A percentile compares a stretch with the other conserved stretches of the same genome.
These are phyloP conservation scores for Callipepla squamata DNA, from an alignment of 2,113 vertebrate genomes.

Conservation along the genomic window DNA sequence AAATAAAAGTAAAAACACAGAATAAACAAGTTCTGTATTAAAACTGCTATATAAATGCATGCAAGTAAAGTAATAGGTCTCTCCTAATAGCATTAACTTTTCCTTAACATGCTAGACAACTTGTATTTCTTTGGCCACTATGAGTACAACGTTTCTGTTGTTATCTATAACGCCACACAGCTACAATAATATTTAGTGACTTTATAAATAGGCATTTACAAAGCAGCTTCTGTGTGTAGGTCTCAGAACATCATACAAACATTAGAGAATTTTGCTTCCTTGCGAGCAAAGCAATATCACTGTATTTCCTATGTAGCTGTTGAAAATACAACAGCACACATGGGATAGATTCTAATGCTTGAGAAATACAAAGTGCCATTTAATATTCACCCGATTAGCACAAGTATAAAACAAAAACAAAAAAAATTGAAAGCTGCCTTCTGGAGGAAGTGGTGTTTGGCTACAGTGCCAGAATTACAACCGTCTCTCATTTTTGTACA, in stretches of 20 bases:
- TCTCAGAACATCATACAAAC: neutral
- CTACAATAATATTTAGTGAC: neutral
- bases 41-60: neutral
- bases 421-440: neutral
- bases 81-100: neutral
- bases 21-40: neutral
- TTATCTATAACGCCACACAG: neutral
- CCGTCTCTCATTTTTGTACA: neutral
- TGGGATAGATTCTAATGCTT: neutral
- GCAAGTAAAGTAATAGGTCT: neutral
- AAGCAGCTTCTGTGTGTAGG: neutral
- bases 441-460: slow-evolving; percentile 14
- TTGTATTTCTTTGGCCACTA: neutral
- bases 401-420: neutral
- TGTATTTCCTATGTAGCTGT: neutral
- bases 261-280: neutral
- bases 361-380: neutral
- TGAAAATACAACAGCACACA: neutral
- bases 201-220: neutral
- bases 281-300: neutral
- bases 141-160: neutral
- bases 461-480: neutral
- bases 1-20: neutral
- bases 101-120: neutral
- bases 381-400: neutral